Evolutionary conservation across 1,140 invertebrate genomes (phyloP).

Genomic region (Whitmania pigra): DNA sequence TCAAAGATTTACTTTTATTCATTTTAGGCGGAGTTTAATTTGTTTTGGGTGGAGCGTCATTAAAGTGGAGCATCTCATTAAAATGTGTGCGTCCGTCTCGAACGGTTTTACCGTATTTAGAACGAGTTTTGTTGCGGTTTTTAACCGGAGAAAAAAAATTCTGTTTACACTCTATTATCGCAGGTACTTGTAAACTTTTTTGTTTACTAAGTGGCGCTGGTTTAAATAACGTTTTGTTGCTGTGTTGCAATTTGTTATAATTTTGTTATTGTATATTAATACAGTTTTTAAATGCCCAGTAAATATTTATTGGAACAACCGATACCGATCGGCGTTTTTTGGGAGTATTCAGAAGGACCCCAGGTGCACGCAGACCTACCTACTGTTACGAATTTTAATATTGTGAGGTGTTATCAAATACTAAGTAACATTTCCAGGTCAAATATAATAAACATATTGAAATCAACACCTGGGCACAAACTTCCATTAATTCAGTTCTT

Average conservation of each 20-base stretch:
- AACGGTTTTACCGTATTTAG: no score
- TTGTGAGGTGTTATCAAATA: no score
- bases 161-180: no score
- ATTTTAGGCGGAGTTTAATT: no score
- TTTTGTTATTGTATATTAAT: not conserved
- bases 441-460: constrained; percentile 47
- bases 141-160: no score
- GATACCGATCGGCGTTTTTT: constrained; percentile 72
- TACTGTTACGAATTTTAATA: no score
- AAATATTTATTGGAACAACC: constrained; percentile 9
- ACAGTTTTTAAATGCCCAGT: constrained; percentile 5
- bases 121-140: no score
- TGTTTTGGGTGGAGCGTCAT: no score
- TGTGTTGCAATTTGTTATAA: not conserved
- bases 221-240: not conserved
- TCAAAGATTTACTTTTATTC: no score
- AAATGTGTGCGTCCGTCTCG: no score
- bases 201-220: not conserved
- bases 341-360: constrained; percentile 45
- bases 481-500: constrained; percentile 72
- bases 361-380: constrained; percentile 15
- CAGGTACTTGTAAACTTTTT: no score
- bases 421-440: constrained; percentile 37
- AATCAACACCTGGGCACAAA: constrained; percentile 60
- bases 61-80: no score